These are phyloP conservation scores for Lucifuga dentata DNA, from an alignment of 2,113 vertebrate species.

Conservation along the genomic window DNA sequence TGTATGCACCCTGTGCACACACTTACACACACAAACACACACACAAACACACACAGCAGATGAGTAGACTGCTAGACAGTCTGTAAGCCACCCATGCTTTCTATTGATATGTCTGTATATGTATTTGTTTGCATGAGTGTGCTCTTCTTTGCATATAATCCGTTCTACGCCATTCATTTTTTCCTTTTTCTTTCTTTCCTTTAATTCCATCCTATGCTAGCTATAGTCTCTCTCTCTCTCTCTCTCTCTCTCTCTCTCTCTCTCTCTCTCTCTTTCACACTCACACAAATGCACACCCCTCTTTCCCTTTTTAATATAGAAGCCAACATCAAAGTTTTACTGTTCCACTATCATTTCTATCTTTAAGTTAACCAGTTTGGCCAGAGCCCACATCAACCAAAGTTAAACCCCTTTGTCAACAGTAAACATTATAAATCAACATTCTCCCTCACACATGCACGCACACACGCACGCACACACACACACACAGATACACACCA, in stretches of 20 bases:
- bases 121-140: conserved; percentile 13
- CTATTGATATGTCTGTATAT: conserved; percentile 5
- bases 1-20: conserved; percentile 15
- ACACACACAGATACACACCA: background rate
- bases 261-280: conserved; percentile 7
- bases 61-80: conserved; percentile 1
- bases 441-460: background rate
- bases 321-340: conserved; percentile 31
- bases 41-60: conserved; percentile 3
- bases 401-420: conserved; percentile 50
- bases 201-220: background rate
- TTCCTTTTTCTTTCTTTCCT: background rate
- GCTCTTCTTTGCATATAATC: conserved; percentile 21
- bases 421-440: conserved; percentile 28
- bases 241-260: conserved; percentile 2
- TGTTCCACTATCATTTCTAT: conserved; percentile 16
- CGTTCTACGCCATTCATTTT: conserved; percentile 17
- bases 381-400: conserved; percentile 14
- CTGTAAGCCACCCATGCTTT: background rate
- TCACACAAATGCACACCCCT: no score
- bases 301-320: conserved; percentile 30
- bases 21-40: background rate
- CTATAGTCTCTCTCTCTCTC: background rate
- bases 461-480: background rate
- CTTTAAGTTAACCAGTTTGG: conserved; percentile 31